phyloP scores from a whole-genome alignment of 2,888 invertebrate species.

The Xylota segnis region DNA sequence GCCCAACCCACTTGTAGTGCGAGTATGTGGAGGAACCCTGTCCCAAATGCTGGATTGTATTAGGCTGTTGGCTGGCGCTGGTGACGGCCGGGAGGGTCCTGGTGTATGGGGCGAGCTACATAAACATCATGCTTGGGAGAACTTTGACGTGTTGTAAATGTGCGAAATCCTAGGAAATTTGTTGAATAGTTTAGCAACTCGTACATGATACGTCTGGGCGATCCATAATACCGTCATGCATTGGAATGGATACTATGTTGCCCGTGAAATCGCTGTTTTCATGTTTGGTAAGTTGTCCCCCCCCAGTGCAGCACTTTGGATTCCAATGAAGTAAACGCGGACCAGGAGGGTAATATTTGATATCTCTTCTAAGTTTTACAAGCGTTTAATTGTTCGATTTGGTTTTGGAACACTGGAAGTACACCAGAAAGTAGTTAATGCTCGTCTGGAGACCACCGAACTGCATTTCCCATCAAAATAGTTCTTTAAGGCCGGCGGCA shows the following conservation, averaged over 20 bases:
- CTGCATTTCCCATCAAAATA: too few species aligned
- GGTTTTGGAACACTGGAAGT: neutral
- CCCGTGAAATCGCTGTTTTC: neutral
- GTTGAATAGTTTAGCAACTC: constrained; percentile 58
- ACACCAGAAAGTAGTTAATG: neutral
- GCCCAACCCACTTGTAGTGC: constrained; percentile 50
- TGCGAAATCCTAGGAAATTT: constrained; percentile 63
- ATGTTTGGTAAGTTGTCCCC: neutral
- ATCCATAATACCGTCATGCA: neutral
- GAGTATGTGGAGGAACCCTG: constrained; percentile 36
- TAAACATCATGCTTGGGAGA: constrained; percentile 58
- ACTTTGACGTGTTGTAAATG: constrained; percentile 70
- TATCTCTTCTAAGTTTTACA: neutral
- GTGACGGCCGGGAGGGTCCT: neutral
- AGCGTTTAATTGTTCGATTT: constrained; percentile 3
- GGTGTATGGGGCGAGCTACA: constrained; percentile 32
- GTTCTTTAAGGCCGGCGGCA: too few species aligned
- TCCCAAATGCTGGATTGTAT: constrained; percentile 37
- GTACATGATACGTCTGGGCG: constrained; percentile 33
- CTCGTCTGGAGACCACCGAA: neutral
- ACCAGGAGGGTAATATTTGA: neutral
- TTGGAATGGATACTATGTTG: neutral
- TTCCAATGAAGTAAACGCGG: constrained; percentile 2
- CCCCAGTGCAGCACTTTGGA: neutral
- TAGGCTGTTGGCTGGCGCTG: constrained; percentile 30